Conservation (phyloP, 1,140 invertebrate species). For the Drosophila guanche region DNA sequence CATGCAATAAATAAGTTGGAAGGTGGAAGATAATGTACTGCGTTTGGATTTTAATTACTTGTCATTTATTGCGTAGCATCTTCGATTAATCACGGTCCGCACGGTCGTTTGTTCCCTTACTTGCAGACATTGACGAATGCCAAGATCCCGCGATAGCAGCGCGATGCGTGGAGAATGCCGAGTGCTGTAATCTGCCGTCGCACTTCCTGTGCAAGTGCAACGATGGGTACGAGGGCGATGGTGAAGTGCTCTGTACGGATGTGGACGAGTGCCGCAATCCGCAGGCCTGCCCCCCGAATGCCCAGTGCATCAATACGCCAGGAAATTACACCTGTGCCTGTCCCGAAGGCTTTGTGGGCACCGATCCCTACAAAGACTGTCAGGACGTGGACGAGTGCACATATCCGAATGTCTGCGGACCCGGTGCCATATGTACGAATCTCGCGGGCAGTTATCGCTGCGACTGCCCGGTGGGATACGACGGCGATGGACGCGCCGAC, state of each 20-base stretch:
- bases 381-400: conserved; percentile 93
- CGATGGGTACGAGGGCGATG: conserved; percentile 94
- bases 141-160: conserved; percentile 91
- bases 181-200: conserved; percentile 96
- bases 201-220: conserved; percentile 97
- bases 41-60: conserved; percentile 60
- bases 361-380: conserved; percentile 92
- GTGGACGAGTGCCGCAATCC: conserved; percentile 93
- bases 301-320: conserved; percentile 91
- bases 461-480: conserved; percentile 91
- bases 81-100: conserved; percentile 60
- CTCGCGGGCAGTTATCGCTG: conserved; percentile 91
- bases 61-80: conserved; percentile 53
- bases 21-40: conserved; percentile 34
- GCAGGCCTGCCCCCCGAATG: conserved; percentile 90
- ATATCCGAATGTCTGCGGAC: conserved; percentile 89
- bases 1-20: conserved; percentile 9
- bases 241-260: conserved; percentile 93
- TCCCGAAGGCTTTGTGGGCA: conserved; percentile 91
- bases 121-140: conserved; percentile 96
- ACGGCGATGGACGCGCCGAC: conserved; percentile 88
- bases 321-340: conserved; percentile 96
- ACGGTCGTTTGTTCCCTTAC: conserved; percentile 10
- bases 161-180: conserved; percentile 94
- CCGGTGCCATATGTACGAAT: conserved; percentile 91